Evolutionary conservation across 2,113 vertebrate species (phyloP).

Genomic region (Antechinus flavipes): DNA sequence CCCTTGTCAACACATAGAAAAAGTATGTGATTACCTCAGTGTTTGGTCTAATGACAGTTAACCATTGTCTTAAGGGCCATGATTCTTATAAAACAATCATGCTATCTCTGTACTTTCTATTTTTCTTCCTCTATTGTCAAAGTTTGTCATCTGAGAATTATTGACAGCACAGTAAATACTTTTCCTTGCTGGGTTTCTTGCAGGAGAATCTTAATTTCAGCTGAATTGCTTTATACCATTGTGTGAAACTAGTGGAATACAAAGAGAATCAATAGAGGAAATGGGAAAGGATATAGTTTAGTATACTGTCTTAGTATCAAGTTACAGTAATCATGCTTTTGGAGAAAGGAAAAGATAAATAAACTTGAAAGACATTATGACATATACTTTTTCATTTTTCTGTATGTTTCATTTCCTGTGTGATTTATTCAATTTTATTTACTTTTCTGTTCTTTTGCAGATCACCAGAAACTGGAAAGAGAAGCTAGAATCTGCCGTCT

Average conservation of each 20-base stretch:
- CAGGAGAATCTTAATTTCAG: background rate
- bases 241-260: background rate
- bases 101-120: background rate
- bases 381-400: background rate
- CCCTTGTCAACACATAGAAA: background rate
- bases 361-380: background rate
- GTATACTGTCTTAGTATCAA: background rate
- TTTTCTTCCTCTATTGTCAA: background rate
- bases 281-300: background rate
- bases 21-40: background rate
- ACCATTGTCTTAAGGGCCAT: background rate
- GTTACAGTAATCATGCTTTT: background rate
- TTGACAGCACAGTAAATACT: background rate
- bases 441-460: constrained; percentile 80
- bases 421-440: background rate
- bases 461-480: constrained; percentile 96
- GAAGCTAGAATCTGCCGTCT: constrained; percentile 96
- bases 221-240: background rate
- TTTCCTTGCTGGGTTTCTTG: background rate
- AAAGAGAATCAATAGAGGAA: background rate
- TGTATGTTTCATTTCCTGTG: background rate
- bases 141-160: constrained; percentile 42
- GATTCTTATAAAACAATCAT: background rate
- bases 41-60: background rate
- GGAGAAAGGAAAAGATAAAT: background rate